Evolutionary conservation across 2,888 invertebrate species (phyloP), one percentile per base, ranked within the genome.

Genomic region (Drosophila cracens): DNA sequence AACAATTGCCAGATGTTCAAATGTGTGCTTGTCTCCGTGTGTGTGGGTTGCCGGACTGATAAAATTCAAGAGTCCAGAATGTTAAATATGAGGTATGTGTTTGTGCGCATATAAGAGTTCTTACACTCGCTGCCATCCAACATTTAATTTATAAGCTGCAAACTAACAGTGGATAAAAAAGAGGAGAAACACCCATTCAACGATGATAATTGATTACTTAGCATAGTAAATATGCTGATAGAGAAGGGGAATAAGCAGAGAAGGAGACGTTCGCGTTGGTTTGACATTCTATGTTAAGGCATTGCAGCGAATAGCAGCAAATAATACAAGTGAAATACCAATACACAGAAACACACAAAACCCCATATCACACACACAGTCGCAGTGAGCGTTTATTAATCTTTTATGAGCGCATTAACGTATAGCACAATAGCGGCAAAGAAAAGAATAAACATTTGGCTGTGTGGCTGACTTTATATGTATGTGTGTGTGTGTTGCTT

Each of bases 361-460:
- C 46, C 29, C 51, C 31, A 25, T 13, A 36, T 36, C 31, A 40
- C 46, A 21, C 8, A 63, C 46, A 36, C 59, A 60, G 48, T 53
- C 46, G 52, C n/a, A 48, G 21, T 53, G 21, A 40, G 18, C 21
- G 68, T 75, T 78, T 84, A 80, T 87, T 87, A 84, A 82, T 87
- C 75, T 80, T 87, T 82, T 80, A 87, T 71, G 76, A 84, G 73
- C 59, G 40, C 59, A 84, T 73, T 73, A 84, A 84, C 70, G 73
- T 83, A 77, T 70, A 71, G 27, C 57, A 66, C 73, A 73, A 67
- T 67, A 70, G 68, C 63, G 54, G 38, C 60, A 56, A 53, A 48
- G 52, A 72, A 58, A 56, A 40, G 54, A 69, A 51, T 43, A 38
- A 51, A 56, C 29, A 52, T 38, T 21, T 29, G 52, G 64, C 21